Evolutionary conservation across 2,797 vertebrate genomes (phyloP).

Genomic region (Oryzias sinensis): DNA sequence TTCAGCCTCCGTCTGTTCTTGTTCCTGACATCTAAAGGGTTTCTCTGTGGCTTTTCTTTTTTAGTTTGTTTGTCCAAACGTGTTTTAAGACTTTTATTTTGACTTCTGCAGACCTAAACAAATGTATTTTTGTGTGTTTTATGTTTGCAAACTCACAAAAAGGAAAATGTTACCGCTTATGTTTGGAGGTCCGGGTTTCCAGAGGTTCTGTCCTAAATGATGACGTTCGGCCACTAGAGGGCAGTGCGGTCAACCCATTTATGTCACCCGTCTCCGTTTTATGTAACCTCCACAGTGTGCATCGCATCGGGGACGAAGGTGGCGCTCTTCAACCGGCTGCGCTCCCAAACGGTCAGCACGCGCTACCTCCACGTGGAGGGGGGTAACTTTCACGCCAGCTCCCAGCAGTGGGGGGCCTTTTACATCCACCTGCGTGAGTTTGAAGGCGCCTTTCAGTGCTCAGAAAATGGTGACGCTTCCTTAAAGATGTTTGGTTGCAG

Average conservation of each 20-base stretch:
- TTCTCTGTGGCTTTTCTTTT: no score
- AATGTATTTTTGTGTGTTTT: no score
- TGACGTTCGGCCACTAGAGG: constrained; percentile 28
- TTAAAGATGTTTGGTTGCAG: not conserved
- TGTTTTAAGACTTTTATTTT: no score
- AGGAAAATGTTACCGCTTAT: no score
- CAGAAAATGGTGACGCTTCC: no score
- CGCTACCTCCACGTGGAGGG: constrained; percentile 98
- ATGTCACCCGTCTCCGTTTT: not conserved
- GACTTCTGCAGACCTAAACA: no score
- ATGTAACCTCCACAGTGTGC: constrained; percentile 83
- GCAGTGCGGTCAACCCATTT: not conserved
- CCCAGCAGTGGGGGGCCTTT: constrained; percentile 98
- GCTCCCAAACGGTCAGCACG: constrained; percentile 98
- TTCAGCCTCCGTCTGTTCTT: not conserved
- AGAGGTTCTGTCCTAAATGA: not conserved
- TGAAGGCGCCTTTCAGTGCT: no score
- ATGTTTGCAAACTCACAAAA: no score
- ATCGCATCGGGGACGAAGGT: constrained; percentile 99
- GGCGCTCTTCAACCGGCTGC: constrained; percentile 96
- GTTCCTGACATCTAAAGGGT: no score
- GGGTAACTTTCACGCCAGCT: constrained; percentile 98
- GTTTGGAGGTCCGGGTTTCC: no score
- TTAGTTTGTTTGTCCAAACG: no score
- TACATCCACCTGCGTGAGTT: constrained; percentile 96